phyloP scores from a whole-genome alignment of 1,140 invertebrate genomes.

The Lasioglossum baleicum region DNA sequence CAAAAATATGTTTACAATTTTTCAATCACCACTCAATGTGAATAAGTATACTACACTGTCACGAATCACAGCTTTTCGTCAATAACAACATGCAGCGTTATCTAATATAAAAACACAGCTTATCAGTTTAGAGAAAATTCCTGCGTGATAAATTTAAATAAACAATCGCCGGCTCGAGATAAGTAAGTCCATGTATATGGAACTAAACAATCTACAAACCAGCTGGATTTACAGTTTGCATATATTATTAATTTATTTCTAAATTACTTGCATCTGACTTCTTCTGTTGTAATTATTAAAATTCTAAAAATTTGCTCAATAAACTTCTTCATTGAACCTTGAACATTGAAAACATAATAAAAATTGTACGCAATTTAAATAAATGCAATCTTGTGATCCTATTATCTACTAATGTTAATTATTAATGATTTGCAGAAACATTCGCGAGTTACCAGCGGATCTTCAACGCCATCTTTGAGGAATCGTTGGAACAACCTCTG shows the following conservation, averaged over 20 bases:
- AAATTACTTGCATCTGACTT: conserved; percentile 16
- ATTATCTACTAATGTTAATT: no score
- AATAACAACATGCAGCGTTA: neutral
- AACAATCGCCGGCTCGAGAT: neutral
- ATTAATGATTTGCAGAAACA: no score
- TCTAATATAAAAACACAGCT: neutral
- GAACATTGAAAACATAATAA: no score
- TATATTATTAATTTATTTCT: conserved; percentile 28
- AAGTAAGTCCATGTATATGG: neutral
- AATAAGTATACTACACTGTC: neutral
- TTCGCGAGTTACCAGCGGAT: neutral
- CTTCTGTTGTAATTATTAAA: no score
- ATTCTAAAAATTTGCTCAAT: no score
- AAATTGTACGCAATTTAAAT: no score
- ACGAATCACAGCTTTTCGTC: neutral
- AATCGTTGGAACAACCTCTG: conserved; percentile 2
- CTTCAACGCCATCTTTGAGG: conserved; percentile 39
- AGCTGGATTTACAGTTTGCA: neutral
- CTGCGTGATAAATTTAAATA: neutral
- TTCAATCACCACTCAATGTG: neutral
- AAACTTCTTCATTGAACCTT: no score
- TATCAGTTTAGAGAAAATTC: neutral
- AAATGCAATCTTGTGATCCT: no score
- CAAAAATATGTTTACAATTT: no score
- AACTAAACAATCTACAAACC: neutral